These are phyloP conservation scores for Hymenochirus boettgeri DNA, from an alignment of 2,113 vertebrate species.

Conservation along the genomic window DNA sequence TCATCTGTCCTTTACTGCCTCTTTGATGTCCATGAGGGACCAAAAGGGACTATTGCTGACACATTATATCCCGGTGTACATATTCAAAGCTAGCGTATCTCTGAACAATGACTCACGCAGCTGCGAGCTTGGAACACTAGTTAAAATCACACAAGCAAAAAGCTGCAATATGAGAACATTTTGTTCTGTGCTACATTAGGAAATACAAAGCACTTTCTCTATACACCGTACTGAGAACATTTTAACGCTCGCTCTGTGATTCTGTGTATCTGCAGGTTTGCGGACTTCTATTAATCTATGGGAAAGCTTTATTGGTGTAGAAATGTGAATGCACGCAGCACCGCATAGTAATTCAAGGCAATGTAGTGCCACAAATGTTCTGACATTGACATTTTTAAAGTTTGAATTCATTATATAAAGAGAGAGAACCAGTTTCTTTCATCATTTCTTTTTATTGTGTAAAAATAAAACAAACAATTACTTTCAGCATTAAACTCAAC, in stretches of 20 bases:
- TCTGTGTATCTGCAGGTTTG: too few species aligned
- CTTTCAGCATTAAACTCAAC: conserved; percentile 67
- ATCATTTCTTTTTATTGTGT: conserved; percentile 77
- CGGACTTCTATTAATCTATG: not conserved
- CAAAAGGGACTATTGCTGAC: not conserved
- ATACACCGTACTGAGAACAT: too few species aligned
- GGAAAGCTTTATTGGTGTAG: not conserved
- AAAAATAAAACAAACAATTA: conserved; percentile 78
- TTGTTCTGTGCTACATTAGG: too few species aligned
- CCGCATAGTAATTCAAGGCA: not conserved
- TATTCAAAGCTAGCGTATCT: not conserved
- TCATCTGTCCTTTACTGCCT: not conserved
- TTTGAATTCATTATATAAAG: not conserved
- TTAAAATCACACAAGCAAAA: not conserved
- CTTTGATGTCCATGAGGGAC: not conserved
- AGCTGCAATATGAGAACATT: not conserved
- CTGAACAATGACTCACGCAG: not conserved
- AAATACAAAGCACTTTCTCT: too few species aligned
- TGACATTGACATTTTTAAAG: not conserved
- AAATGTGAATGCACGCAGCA: not conserved
- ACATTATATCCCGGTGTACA: not conserved
- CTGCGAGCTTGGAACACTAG: not conserved
- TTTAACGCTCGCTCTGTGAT: too few species aligned
- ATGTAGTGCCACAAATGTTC: not conserved
- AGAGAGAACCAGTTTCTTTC: conserved; percentile 43